phyloP scores from a whole-genome alignment of 2,797 vertebrate species.

The Spinus pinus region DNA sequence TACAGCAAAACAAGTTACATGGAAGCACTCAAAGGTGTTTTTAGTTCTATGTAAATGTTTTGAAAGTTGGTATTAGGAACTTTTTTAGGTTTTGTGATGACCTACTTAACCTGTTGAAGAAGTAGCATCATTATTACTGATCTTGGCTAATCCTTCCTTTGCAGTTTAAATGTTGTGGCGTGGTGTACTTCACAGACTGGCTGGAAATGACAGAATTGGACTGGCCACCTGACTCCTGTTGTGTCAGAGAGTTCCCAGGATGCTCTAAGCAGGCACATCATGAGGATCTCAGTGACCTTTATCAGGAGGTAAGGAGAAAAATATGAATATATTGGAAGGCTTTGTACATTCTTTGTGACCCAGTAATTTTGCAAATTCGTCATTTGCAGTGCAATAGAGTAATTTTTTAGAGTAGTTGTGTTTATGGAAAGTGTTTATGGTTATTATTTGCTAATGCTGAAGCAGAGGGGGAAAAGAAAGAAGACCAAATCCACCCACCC shows the following conservation, averaged over 20 bases:
- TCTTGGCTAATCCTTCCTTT: conserved; percentile 53
- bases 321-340: neutral
- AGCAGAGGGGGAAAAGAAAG: neutral
- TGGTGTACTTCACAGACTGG: conserved; percentile 99
- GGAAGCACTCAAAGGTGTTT: neutral
- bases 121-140: conserved; percentile 45
- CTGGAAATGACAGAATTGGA: conserved; percentile 99
- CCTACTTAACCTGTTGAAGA: neutral
- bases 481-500: neutral
- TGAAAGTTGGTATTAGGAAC: neutral
- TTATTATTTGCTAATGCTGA: neutral
- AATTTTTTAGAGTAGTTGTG: neutral
- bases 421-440: neutral
- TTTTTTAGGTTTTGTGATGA: neutral
- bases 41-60: neutral
- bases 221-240: conserved; percentile 97
- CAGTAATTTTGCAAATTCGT: neutral
- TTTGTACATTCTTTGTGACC: neutral
- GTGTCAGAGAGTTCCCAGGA: conserved; percentile 91
- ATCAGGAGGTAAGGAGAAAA: conserved; percentile 87
- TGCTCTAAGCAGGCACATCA: conserved; percentile 91
- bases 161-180: conserved; percentile 96
- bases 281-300: conserved; percentile 93
- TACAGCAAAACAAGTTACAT: neutral
- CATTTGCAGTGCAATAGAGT: neutral